Evolutionary conservation across 1,140 invertebrate species (phyloP).

Genomic region (Pissodes strobi): DNA sequence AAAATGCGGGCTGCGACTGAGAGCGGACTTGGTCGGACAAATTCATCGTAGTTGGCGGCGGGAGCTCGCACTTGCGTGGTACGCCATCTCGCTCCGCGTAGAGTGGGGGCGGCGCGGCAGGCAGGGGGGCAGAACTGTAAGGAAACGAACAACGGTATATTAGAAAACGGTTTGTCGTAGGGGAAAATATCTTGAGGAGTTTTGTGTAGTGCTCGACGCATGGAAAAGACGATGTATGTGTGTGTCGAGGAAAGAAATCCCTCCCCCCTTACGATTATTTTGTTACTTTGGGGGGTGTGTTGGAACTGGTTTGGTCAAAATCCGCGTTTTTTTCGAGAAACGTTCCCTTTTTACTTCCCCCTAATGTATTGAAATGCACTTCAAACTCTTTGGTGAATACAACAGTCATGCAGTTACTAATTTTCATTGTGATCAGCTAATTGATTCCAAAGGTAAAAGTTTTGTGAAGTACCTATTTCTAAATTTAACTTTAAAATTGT

Average conservation of each 20-base stretch:
- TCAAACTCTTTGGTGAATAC: no score
- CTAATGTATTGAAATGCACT: no score
- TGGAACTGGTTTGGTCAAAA: no score
- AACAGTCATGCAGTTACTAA: no score
- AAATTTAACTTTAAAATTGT: no score
- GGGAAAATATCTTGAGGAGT: conserved; percentile 32
- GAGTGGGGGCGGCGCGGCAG: conserved; percentile 26
- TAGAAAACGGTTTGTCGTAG: conserved; percentile 36
- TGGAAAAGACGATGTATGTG: conserved; percentile 14
- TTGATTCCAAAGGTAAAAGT: no score
- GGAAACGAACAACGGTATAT: conserved; percentile 37
- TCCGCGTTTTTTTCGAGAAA: no score
- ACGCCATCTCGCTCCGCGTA: conserved; percentile 2
- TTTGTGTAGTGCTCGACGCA: conserved; percentile 29
- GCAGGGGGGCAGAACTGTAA: conserved; percentile 29
- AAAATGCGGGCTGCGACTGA: conserved; percentile 18
- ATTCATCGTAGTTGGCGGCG: conserved; percentile 26
- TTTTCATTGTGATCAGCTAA: no score
- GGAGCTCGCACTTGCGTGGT: conserved; percentile 18
- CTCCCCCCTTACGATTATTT: conserved; percentile 1
- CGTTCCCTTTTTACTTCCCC: no score
- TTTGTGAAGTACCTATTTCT: no score
- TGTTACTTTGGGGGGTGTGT: no score
- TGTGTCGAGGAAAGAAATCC: conserved; percentile 9
- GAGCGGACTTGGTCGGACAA: conserved; percentile 12